Conservation (phyloP, 2,113 vertebrate species). For the Prolemur simus region DNA sequence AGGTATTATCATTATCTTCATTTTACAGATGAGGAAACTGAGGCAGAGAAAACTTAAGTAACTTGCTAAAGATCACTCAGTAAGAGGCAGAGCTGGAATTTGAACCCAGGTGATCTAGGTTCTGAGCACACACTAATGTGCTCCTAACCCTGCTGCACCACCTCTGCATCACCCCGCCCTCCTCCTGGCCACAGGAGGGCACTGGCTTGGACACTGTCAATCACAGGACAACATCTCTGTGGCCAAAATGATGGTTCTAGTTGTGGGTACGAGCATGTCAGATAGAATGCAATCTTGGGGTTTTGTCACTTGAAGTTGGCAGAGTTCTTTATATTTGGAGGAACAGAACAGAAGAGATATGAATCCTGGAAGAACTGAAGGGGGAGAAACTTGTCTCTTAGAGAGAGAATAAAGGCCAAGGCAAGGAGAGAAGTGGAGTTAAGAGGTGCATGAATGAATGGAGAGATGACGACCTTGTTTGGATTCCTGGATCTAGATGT, state of each 20-base stretch:
- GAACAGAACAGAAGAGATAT: background rate
- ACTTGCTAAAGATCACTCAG: background rate
- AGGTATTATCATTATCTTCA: background rate
- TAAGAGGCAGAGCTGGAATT: background rate
- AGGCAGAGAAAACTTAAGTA: background rate
- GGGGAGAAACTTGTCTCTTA: background rate
- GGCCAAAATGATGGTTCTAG: background rate
- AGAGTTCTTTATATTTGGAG: background rate
- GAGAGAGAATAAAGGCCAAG: background rate
- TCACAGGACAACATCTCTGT: background rate
- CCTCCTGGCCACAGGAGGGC: background rate
- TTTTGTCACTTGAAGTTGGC: background rate
- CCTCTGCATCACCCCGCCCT: background rate
- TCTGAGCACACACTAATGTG: background rate
- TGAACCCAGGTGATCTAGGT: background rate
- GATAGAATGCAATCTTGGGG: background rate
- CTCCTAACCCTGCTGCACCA: background rate
- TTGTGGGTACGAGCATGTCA: background rate
- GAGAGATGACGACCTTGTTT: background rate
- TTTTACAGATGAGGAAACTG: background rate
- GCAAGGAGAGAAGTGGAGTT: background rate
- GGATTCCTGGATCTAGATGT: background rate
- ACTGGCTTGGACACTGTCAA: background rate
- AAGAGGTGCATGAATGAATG: background rate
- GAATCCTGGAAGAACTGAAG: background rate